Conservation (phyloP, 2,797 vertebrate species). For the Lepidocolaptes lacrymiger region DNA sequence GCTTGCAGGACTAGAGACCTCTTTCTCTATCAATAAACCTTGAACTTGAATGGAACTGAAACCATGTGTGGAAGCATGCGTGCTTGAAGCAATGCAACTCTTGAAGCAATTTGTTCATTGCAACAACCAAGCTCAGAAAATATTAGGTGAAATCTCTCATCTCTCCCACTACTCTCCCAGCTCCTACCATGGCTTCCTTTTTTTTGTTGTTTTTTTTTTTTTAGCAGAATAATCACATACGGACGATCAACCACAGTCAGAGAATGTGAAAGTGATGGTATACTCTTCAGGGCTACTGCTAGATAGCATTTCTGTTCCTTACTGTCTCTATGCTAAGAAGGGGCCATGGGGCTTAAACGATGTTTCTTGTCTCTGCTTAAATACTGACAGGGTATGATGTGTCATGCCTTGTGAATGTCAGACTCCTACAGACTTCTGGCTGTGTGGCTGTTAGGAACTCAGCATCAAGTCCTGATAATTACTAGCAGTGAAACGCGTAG, state of each 20-base stretch:
- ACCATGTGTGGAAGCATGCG: not conserved
- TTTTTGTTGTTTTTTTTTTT: not conserved
- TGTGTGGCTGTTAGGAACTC: slow-evolving; percentile 16
- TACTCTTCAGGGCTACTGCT: not conserved
- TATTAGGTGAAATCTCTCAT: not conserved
- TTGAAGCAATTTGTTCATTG: not conserved
- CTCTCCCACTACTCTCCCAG: not conserved
- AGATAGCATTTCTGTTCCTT: not conserved
- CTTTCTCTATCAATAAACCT: not conserved
- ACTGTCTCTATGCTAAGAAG: not conserved
- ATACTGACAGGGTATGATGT: not conserved
- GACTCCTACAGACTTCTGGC: slow-evolving; percentile 40
- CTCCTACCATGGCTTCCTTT: not conserved
- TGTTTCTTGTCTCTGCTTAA: not conserved
- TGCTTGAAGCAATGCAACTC: not conserved
- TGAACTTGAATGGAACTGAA: not conserved
- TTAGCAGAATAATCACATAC: not conserved
- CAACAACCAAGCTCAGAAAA: not conserved
- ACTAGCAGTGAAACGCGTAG: not conserved
- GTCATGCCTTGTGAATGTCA: slow-evolving; percentile 33
- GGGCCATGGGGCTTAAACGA: not conserved
- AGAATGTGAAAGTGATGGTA: not conserved
- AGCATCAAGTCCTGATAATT: slow-evolving; percentile 9
- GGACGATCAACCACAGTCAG: not conserved
- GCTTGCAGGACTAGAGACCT: not conserved